phyloP scores from a whole-genome alignment of 1,140 invertebrate genomes.

The Cheumatopsyche charites region DNA sequence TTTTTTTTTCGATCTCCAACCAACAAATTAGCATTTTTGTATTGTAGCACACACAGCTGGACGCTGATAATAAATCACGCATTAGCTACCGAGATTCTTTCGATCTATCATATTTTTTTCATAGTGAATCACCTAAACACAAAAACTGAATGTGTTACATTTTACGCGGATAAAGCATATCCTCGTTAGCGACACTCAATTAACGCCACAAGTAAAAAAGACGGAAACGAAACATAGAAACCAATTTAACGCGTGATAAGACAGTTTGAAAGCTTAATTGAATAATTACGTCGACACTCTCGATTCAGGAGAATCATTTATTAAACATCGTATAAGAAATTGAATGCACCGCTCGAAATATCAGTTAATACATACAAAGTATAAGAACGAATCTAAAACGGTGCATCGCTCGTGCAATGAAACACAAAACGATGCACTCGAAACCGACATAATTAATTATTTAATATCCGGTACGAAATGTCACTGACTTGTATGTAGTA shows the following conservation, averaged over 20 bases:
- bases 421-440: background rate
- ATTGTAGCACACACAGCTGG: constrained; percentile 3
- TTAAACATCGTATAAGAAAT: background rate
- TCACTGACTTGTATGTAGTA: constrained; percentile 24
- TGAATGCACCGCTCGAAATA: background rate
- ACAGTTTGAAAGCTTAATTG: constrained; percentile 33
- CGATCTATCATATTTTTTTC: constrained; percentile 10
- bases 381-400: background rate
- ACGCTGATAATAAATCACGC: constrained; percentile 1
- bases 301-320: background rate
- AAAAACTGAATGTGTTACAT: no score
- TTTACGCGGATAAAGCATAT: background rate
- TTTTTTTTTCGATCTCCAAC: background rate
- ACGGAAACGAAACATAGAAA: constrained; percentile 9
- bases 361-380: background rate
- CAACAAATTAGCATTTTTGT: constrained; percentile 21
- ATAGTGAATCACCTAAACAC: background rate
- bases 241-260: constrained; percentile 23
- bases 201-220: background rate
- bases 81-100: constrained; percentile 26
- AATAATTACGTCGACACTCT: constrained; percentile 30
- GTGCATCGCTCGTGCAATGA: constrained; percentile 11
- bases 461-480: constrained; percentile 35
- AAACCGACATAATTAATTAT: constrained; percentile 31
- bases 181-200: constrained; percentile 15